Conservation (phyloP, 2,113 vertebrate genomes). For the Petaurus breviceps region DNA sequence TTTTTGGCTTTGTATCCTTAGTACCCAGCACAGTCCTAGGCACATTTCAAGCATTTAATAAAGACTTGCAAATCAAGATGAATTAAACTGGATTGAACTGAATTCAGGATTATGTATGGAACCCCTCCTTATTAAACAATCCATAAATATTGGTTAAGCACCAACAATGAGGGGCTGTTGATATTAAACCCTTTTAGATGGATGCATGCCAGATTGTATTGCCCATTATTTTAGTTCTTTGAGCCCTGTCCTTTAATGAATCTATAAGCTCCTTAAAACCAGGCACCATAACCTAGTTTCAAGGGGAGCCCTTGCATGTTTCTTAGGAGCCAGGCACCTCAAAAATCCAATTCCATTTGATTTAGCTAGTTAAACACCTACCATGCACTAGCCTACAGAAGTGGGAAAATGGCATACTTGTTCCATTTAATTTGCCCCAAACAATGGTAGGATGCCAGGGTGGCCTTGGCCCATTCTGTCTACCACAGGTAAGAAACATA, state of each 20-base stretch:
- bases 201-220: background rate
- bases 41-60: background rate
- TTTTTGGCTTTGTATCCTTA: background rate
- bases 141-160: background rate
- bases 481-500: background rate
- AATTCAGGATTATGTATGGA: background rate
- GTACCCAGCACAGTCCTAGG: background rate
- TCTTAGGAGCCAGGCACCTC: background rate
- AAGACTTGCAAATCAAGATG: background rate
- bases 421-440: background rate
- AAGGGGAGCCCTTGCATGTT: background rate
- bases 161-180: background rate
- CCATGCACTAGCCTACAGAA: background rate
- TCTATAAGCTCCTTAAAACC: background rate
- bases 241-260: background rate
- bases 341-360: background rate
- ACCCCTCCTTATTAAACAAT: background rate
- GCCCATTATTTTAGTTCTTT: background rate
- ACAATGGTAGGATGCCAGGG: background rate
- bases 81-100: background rate
- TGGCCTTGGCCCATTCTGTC: background rate
- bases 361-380: background rate
- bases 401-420: background rate
- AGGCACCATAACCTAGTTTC: background rate
- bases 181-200: background rate